Percentiles rank a stretch among this genome's conserved stretches.
These are phyloP conservation scores for Drosophila affinis DNA, from an alignment of 2,888 invertebrate genomes.

Conservation along the genomic window DNA sequence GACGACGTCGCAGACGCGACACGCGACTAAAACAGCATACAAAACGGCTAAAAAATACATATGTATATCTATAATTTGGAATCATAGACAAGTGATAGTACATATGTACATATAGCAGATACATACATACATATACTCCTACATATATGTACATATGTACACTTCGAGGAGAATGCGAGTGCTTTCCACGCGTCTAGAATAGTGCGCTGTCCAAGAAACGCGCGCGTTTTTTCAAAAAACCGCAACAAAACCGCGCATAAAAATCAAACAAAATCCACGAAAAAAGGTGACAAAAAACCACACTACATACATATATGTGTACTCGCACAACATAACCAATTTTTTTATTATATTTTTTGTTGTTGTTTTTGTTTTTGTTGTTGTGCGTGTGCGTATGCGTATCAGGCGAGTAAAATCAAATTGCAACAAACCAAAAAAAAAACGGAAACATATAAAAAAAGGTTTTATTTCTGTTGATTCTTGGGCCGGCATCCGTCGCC, in stretches of 20 bases:
- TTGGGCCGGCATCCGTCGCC: constrained; percentile 48
- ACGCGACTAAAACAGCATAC: constrained; percentile 62
- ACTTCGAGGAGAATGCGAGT: constrained; percentile 12
- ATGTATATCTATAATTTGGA: background rate
- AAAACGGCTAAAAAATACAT: constrained; percentile 15
- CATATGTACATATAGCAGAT: constrained; percentile 21
- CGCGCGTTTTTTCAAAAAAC: constrained; percentile 53
- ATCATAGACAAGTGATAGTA: constrained; percentile 26
- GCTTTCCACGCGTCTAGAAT: background rate
- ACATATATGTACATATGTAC: constrained; percentile 7
- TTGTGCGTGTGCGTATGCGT: constrained; percentile 67
- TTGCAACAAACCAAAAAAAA: constrained; percentile 8
- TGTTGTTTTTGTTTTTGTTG: constrained; percentile 12
- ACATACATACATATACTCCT: background rate
- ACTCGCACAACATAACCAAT: background rate
- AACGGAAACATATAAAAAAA: background rate
- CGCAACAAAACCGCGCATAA: constrained; percentile 2
- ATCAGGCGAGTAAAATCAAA: constrained; percentile 22
- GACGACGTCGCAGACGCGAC: constrained; percentile 72
- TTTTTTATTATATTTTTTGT: constrained; percentile 23
- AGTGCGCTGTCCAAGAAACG: constrained; percentile 47
- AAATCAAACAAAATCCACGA: background rate
- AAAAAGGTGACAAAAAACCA: constrained; percentile 60
- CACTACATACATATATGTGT: background rate
- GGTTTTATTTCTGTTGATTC: constrained; percentile 38